Evolutionary conservation across 1,140 invertebrate genomes (phyloP), one percentile per base, ranked within the genome.

Genomic region (Atta texana): DNA sequence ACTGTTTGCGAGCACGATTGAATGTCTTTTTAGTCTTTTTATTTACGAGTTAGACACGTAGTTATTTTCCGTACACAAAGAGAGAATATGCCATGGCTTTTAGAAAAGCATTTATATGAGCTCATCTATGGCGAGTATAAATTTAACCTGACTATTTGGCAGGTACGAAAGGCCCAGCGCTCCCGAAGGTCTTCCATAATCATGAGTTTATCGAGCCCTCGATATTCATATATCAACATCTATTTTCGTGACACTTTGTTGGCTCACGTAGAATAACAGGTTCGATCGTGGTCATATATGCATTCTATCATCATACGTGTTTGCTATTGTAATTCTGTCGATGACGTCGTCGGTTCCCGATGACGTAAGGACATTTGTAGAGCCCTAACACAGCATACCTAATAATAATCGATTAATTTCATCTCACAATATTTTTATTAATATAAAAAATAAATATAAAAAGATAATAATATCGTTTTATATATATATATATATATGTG

Each of bases 191-290:
- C 5, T 34, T 85, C 63, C 63, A 80, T 85, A 85, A 85, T 85
- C 72, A 76, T 85, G 74, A 85, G 61, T 64, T 85, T 85, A 31
- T 68, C 75, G 51, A 55, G 84, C 49, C 75, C 49, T 85, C 75
- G 75, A 85, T 85, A 76, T 76, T 77, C 72, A 78, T 78, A 80
- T 69, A 85, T 85, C 74, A 61, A 44, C 59, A 85, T 85, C 75
- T 80, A 77, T 76, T 85, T 80, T 85, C 75, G 71, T 78, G 72
- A 85, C 80, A 75, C 80, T 84, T 84, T 74, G 69, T 84, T 63
- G 57, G 80, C 57, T 84, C 68, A 61, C 69, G 69, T 51, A 84
- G 44, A 84, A 84, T 84, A 63, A 84, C 53, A 61, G 69, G 69
- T 31, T 80, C 49, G 77, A 63, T 75, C 69, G 55, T 18, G 53